Conservation (phyloP, 2,113 vertebrate genomes). For the Zosterops pallidus region DNA sequence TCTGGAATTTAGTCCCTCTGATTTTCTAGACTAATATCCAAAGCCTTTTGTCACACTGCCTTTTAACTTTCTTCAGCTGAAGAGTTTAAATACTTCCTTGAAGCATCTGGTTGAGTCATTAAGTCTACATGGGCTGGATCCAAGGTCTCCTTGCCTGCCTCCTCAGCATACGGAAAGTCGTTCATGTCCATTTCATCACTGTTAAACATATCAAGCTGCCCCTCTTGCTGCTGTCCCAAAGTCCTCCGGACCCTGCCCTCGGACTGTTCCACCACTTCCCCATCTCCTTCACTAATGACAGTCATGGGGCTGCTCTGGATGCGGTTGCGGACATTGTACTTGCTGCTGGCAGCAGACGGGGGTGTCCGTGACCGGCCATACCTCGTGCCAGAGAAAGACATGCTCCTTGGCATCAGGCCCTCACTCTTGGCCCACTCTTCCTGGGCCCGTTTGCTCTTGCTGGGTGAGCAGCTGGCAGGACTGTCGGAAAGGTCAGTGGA, state of each 20-base stretch:
- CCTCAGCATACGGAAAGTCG: slow-evolving; percentile 2
- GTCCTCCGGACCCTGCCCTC: slow-evolving; percentile 64
- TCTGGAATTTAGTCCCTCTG: not conserved
- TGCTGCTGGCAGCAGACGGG: slow-evolving; percentile 94
- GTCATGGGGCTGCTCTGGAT: slow-evolving; percentile 98
- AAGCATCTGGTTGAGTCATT: slow-evolving; percentile 14
- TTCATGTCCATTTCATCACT: slow-evolving; percentile 27
- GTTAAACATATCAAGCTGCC: slow-evolving; percentile 40
- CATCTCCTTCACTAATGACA: slow-evolving; percentile 94
- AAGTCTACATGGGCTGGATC: slow-evolving; percentile 16
- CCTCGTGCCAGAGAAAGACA: slow-evolving; percentile 80
- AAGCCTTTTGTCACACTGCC: not conserved
- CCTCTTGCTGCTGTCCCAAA: slow-evolving; percentile 23
- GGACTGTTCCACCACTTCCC: slow-evolving; percentile 79
- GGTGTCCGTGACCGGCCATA: slow-evolving; percentile 90
- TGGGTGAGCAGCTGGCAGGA: slow-evolving; percentile 71
- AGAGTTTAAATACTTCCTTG: slow-evolving; percentile 74
- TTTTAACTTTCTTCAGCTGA: slow-evolving; percentile 77
- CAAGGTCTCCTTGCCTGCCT: not conserved
- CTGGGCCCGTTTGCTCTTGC: slow-evolving; percentile 76
- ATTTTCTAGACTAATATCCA: not conserved
- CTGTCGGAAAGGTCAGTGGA: slow-evolving; percentile 64
- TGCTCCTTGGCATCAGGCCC: slow-evolving; percentile 80
- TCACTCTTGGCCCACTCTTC: slow-evolving; percentile 91
- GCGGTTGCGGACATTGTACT: slow-evolving; percentile 88